A percentile compares a stretch with the other conserved stretches of the same genome.
Conservation (phyloP, 2,113 vertebrate species). For the Oryzias curvinotus region DNA sequence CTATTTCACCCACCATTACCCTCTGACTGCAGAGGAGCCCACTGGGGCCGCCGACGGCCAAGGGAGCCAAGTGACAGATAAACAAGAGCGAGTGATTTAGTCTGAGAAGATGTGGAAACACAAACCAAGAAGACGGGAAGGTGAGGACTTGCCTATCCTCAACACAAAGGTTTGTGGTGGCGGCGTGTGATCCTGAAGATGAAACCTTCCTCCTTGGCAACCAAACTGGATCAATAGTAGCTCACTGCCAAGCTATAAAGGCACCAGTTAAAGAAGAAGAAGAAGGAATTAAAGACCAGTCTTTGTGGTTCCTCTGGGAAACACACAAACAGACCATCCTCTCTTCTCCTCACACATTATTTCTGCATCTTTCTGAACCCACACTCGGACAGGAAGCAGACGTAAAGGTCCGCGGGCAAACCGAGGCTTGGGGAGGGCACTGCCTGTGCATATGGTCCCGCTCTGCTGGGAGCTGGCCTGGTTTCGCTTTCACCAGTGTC, state of each 20-base stretch:
- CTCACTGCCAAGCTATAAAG: constrained; percentile 50
- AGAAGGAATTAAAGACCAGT: constrained; percentile 37
- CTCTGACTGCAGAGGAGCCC: constrained; percentile 39
- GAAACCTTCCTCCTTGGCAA: constrained; percentile 52
- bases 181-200: constrained; percentile 38
- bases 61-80: constrained; percentile 51
- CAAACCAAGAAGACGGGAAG: constrained; percentile 10
- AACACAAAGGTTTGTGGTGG: constrained; percentile 15
- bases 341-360: constrained; percentile 17
- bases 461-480: constrained; percentile 69
- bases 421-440: constrained; percentile 19
- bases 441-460: constrained; percentile 15
- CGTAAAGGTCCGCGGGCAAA: constrained; percentile 22
- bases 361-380: constrained; percentile 19
- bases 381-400: constrained; percentile 39
- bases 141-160: constrained; percentile 16
- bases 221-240: constrained; percentile 60
- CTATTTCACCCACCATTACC: constrained; percentile 78
- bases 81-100: constrained; percentile 28
- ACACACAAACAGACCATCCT: constrained; percentile 38
- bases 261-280: constrained; percentile 44
- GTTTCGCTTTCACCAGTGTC: constrained; percentile 43
- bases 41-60: constrained; percentile 24
- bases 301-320: constrained; percentile 28
- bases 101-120: constrained; percentile 14